A percentile compares a stretch with the other conserved stretches of the same genome.
phyloP scores from a whole-genome alignment of 2,113 vertebrate species.

The Forbesichthys agassizii region DNA sequence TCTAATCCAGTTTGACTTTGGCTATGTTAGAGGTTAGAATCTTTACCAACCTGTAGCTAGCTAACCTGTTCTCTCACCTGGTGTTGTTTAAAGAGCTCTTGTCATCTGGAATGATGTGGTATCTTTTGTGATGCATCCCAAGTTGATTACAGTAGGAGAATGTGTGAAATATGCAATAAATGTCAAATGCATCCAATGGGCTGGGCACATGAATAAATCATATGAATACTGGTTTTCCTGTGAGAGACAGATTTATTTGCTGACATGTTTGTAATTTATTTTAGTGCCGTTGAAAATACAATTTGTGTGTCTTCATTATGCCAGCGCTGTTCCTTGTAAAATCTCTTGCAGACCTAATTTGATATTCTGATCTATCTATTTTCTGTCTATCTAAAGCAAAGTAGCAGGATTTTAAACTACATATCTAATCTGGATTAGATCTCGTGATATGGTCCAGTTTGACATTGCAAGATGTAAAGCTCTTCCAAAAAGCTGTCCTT shows the following conservation, averaged over 20 bases:
- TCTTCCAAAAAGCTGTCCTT: too few relatives aligned
- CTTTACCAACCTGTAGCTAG: background rate
- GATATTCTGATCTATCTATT: background rate
- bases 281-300: slow-evolving; percentile 1
- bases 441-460: too few relatives aligned
- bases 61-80: slow-evolving; percentile 19
- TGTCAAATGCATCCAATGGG: slow-evolving; percentile 19
- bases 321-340: background rate
- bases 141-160: slow-evolving; percentile 12
- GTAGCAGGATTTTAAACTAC: too few relatives aligned
- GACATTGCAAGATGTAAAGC: too few relatives aligned
- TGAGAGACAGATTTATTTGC: background rate
- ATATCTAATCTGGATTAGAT: too few relatives aligned
- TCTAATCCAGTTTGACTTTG: too few relatives aligned
- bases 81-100: background rate
- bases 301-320: background rate
- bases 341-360: background rate
- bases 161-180: background rate
- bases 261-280: slow-evolving; percentile 3
- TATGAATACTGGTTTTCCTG: slow-evolving; percentile 16
- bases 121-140: slow-evolving; percentile 34
- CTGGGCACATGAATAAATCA: slow-evolving; percentile 27
- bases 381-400: too few relatives aligned
- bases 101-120: slow-evolving; percentile 30
- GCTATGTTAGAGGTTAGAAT: background rate